phyloP scores from a whole-genome alignment of 2,113 vertebrate genomes.

The Onychostruthus taczanowskii region DNA sequence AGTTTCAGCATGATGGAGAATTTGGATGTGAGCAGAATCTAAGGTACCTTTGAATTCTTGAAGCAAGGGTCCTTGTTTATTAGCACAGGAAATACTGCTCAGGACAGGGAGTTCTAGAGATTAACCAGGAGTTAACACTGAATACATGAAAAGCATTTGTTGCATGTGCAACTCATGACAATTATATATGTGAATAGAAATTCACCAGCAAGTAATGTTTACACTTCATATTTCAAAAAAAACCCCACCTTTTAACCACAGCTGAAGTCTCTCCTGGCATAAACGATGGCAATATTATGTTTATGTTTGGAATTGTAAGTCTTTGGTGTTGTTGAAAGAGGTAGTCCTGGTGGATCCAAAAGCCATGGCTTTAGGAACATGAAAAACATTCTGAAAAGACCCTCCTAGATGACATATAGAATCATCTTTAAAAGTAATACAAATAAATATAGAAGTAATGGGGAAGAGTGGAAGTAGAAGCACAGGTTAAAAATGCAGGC shows the following conservation, averaged over 20 bases:
- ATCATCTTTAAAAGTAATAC: not conserved
- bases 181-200: not conserved
- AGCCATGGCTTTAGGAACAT: not conserved
- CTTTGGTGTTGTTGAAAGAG: not conserved
- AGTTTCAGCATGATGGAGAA: not conserved
- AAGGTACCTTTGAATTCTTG: not conserved
- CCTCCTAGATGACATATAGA: not conserved
- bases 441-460: slow-evolving; percentile 8
- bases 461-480: not conserved
- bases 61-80: not conserved
- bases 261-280: not conserved
- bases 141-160: not conserved
- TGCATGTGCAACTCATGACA: not conserved
- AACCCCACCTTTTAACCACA: not conserved
- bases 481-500: not conserved
- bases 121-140: not conserved
- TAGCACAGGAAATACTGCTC: not conserved
- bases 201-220: not conserved
- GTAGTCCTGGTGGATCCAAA: not conserved
- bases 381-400: not conserved
- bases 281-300: not conserved
- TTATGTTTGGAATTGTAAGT: not conserved
- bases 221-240: not conserved
- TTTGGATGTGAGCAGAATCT: not conserved
- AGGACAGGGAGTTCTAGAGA: not conserved